A percentile compares a stretch with the other conserved stretches of the same genome.
Evolutionary conservation across 1,140 invertebrate species (phyloP).

Genomic region (Caligus rogercresseyi): DNA sequence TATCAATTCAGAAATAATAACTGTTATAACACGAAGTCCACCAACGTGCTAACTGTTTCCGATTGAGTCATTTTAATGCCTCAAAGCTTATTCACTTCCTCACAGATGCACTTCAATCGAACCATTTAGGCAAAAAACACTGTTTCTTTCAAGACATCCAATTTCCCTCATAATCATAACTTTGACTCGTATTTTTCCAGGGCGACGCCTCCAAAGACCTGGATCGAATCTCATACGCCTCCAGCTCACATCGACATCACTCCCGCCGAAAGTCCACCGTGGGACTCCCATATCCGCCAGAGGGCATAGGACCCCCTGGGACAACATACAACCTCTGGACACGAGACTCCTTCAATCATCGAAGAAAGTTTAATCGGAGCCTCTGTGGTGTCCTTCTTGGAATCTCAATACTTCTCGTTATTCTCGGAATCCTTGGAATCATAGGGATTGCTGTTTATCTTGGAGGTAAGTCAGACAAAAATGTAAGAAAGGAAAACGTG

Average conservation of each 20-base stretch:
- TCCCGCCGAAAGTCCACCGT: background rate
- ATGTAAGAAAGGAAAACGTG: too few species aligned
- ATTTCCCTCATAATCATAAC: too few species aligned
- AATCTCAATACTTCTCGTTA: slow-evolving; percentile 44
- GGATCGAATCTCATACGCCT: background rate
- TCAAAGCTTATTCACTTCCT: too few species aligned
- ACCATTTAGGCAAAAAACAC: too few species aligned
- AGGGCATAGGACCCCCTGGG: slow-evolving; percentile 9
- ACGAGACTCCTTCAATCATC: slow-evolving; percentile 3
- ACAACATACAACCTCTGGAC: slow-evolving; percentile 11
- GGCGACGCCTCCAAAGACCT: background rate
- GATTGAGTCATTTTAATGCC: too few species aligned
- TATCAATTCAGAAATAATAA: too few species aligned
- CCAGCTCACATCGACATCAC: background rate
- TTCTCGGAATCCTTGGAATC: slow-evolving; percentile 48
- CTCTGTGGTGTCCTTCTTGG: slow-evolving; percentile 45
- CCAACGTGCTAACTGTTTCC: too few species aligned
- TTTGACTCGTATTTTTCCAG: too few species aligned
- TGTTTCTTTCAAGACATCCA: too few species aligned
- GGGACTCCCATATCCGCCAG: background rate
- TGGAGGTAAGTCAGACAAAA: slow-evolving; percentile 44
- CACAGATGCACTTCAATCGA: too few species aligned
- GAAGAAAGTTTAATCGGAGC: slow-evolving; percentile 22
- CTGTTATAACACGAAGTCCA: too few species aligned
- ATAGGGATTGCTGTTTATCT: slow-evolving; percentile 55